Percentiles rank a stretch among this genome's conserved stretches.
phyloP scores from a whole-genome alignment of 1,140 invertebrate species.

The Ctenoplectra terminalis region DNA sequence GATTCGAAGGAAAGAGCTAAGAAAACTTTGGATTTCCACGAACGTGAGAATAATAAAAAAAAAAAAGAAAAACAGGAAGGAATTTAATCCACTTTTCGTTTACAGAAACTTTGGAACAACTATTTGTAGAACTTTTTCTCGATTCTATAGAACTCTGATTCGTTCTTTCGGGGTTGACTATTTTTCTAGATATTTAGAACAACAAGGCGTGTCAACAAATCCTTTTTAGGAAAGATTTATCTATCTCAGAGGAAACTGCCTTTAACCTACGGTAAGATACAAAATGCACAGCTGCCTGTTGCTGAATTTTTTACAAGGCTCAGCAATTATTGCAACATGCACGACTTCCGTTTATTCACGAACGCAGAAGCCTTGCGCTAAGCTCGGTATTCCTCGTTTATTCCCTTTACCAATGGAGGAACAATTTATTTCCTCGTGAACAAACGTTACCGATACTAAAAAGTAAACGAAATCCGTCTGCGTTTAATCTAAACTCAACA shows the following conservation, averaged over 20 bases:
- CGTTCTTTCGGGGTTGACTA: not conserved
- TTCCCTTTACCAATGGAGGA: not conserved
- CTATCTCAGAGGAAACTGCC: no score
- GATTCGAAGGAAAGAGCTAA: no score
- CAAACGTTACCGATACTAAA: no score
- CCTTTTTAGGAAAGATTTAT: no score
- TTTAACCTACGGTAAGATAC: no score
- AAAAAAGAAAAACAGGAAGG: not conserved
- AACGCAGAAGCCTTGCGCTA: not conserved
- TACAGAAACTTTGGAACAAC: not conserved
- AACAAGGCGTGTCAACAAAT: no score
- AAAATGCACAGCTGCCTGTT: no score
- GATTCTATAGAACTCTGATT: not conserved
- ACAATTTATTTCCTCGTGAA: not conserved
- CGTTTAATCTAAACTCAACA: not conserved
- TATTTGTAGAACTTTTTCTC: not conserved
- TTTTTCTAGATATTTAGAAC: not conserved
- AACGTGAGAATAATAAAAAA: no score
- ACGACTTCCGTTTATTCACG: not conserved
- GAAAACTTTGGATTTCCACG: no score
- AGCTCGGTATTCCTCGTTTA: not conserved
- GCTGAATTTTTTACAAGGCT: constrained; percentile 9
- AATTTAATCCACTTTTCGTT: not conserved
- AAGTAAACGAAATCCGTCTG: not conserved
- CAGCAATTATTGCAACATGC: constrained; percentile 22